Conservation (phyloP, 2,113 vertebrate species). For the Phalacrocorax aristotelis region DNA sequence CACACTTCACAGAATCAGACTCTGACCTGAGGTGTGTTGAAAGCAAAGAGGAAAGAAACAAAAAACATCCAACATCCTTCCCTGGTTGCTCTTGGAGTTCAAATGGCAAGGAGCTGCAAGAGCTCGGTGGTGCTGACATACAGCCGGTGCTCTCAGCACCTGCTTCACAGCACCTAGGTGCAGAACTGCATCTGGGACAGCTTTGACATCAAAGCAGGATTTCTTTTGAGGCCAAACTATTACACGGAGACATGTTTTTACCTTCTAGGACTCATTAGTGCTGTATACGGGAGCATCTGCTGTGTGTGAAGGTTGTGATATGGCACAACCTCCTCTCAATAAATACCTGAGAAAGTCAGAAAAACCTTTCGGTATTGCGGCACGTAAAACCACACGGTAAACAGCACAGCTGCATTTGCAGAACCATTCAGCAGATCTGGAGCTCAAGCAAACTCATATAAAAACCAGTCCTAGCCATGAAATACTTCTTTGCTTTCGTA, state of each 20-base stretch:
- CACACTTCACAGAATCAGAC: not conserved
- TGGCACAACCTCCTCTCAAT: not conserved
- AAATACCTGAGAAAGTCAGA: not conserved
- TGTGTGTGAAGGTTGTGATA: not conserved
- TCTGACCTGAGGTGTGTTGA: not conserved
- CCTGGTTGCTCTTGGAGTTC: not conserved
- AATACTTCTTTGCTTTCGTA: not conserved
- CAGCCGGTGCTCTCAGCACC: not conserved
- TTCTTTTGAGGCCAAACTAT: not conserved
- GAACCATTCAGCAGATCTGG: not conserved
- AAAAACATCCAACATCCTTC: not conserved
- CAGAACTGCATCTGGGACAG: not conserved
- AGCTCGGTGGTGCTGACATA: not conserved
- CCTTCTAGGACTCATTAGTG: not conserved
- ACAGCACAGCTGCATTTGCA: not conserved
- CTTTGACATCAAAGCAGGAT: not conserved
- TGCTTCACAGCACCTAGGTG: not conserved
- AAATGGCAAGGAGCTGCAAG: not conserved
- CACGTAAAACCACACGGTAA: not conserved
- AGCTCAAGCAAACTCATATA: not conserved
- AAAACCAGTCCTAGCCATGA: not conserved
- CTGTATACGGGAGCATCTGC: rapidly evolving
- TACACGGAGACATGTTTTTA: not conserved
- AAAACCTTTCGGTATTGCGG: not conserved
- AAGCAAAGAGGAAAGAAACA: not conserved